Percentiles rank a stretch among this genome's conserved stretches.
These are phyloP conservation scores for Rhegmatorhina hoffmannsi DNA, from an alignment of 2,113 vertebrate species.

Conservation along the genomic window DNA sequence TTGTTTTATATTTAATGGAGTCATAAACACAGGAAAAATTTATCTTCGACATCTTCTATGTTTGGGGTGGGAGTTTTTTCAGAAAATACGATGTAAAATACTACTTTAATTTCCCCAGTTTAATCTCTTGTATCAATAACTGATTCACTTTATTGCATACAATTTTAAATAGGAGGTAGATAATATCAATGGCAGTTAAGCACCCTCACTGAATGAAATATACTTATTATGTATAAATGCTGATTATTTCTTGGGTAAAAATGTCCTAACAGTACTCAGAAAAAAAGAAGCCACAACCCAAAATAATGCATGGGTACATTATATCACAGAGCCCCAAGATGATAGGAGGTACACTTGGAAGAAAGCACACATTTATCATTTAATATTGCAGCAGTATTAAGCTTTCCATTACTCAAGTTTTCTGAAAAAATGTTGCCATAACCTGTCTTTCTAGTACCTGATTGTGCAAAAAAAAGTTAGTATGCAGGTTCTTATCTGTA, in stretches of 20 bases:
- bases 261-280: neutral
- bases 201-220: neutral
- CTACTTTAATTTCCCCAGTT: neutral
- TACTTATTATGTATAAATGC: neutral
- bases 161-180: neutral
- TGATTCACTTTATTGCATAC: neutral
- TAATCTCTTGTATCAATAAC: neutral
- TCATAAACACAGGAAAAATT: neutral
- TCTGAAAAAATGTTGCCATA: neutral
- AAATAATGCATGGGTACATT: fast-evolving
- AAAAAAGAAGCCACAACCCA: neutral
- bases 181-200: neutral
- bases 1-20: neutral
- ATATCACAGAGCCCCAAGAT: neutral
- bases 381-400: neutral
- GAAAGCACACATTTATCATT: neutral
- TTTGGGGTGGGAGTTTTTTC: neutral
- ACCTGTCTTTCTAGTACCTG: neutral
- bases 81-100: neutral
- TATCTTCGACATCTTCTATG: neutral
- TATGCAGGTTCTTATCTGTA: neutral
- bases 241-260: neutral
- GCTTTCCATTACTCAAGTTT: neutral
- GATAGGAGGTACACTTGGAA: neutral
- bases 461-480: neutral